Evolutionary conservation across 2,113 vertebrate species (phyloP), one percentile per base, ranked within the genome.

Genomic region (Pangasianodon hypophthalmus): DNA sequence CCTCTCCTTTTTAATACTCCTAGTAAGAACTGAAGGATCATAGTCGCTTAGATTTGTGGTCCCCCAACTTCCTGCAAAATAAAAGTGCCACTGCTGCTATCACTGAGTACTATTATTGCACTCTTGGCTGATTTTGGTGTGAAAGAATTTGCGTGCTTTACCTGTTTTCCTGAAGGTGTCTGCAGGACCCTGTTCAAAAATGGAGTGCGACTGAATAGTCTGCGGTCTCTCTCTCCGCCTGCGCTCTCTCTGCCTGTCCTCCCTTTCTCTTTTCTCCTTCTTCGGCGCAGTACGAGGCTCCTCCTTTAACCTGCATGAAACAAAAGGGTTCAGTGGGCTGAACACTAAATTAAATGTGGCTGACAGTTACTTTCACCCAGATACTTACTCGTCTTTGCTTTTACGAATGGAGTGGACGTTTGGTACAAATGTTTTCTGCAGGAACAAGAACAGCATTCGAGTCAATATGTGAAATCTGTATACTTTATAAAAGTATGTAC

Each of bases 191-290:
- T 96, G 95, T 58, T 96, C 96, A 92, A 96, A 96, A 91, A 96
- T 96, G 79, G 96, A 96, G 93, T 96, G 95, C 77, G 95, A 96
- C 93, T 96, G 96, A 88, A 96, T 96, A 14, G 93, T 95, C 87
- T 93, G 95, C 21, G 95, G 95, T 85, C 92, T 93, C 83, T 95
- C 95, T 91, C 92, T 95, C 81, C 94, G 94, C 87, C 92, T 92
- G 84, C 93, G 92, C 91, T 95, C 95, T 86, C 92, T 92, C 79
- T 92, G 93, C 85, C 92, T 92, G 60, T 95, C 94, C 16, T 94
- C 94, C 88, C 92, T 89, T 4, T 95, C 92, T 91, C 91, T 93
- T 64, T 91, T 94, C 73, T 95, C 95, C 88, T 93, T 96, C 9
- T 94, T 96, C 2, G 94, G 93, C 9, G 89, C 81, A 50, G 21